Evolutionary conservation across 2,888 invertebrate species (phyloP), one percentile per base, ranked within the genome.

Genomic region (Napeogenes inachia): DNA sequence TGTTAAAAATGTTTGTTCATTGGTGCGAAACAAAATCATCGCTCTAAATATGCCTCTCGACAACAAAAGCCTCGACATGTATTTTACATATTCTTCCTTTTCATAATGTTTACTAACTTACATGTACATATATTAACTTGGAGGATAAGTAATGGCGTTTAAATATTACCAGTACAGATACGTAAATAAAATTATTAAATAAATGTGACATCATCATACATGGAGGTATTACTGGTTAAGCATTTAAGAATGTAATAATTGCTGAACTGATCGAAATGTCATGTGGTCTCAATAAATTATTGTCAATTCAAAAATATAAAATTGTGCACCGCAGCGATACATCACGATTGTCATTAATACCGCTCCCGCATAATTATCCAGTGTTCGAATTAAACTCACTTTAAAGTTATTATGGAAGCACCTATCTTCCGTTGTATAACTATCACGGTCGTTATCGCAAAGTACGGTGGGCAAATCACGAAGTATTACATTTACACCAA

Each of bases 31-130:
- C 75, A 76, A 83, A 87, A 87, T 86, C 84, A 84, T 83, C 82
- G 78, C 80, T 69, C 76, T 80, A 83, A 83, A 85, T 84, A 82
- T 83, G 81, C 84, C 83, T 81, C 75, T 79, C 79, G 80, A 79
- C 80, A 84, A 84, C 42, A 42, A 87, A 85, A 82, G 82, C 81
- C 73, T 71, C 70, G 74, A 79, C 79, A 80, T 81, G 81, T 82
- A 83, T 83, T 85, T 82, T 79, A 87, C 85, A 84, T 84, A 83
- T 84, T 84, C 81, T 80, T 82, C 77, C 82, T 81, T 82, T 81
- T 80, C 80, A 75, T 73, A 77, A 80, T 81, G 79, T 82, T 82
- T 81, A 78, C 80, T 77, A 77, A 76, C 78, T 80, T 78, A 79
- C 76, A 78, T 78, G 75, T 80, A 80, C 79, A 56, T 38, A 57